These are phyloP conservation scores for Mola mola DNA, from an alignment of 2,113 vertebrate species.

Conservation along the genomic window DNA sequence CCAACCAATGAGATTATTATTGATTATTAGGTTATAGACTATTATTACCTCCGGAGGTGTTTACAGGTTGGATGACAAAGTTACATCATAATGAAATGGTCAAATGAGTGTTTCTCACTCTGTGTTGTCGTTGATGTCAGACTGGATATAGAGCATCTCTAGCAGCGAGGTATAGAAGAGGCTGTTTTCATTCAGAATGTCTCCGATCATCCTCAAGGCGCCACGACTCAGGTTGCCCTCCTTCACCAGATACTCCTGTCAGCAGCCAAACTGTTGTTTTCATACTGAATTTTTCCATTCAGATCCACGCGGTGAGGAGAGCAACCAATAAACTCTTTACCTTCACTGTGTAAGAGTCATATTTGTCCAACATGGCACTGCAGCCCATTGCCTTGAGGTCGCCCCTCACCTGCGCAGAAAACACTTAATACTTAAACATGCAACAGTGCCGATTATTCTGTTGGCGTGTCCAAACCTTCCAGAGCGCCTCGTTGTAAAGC, in stretches of 20 bases:
- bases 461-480: conserved; percentile 63
- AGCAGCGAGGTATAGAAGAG: conserved; percentile 78
- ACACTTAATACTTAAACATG: neutral
- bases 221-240: conserved; percentile 79
- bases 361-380: conserved; percentile 70
- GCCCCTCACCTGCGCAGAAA: conserved; percentile 71
- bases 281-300: neutral
- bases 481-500: conserved; percentile 75
- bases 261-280: neutral
- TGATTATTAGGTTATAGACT: too few species aligned
- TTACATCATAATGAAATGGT: too few species aligned
- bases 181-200: conserved; percentile 83
- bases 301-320: neutral
- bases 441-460: neutral
- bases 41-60: too few species aligned
- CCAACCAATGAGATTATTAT: too few species aligned
- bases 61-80: too few species aligned
- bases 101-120: conserved; percentile 78
- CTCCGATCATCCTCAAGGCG: conserved; percentile 82
- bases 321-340: too few species aligned
- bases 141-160: conserved; percentile 80
- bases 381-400: conserved; percentile 76
- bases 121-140: conserved; percentile 75
- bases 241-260: conserved; percentile 82
- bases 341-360: conserved; percentile 83